Percentiles rank a stretch among this genome's conserved stretches.
Conservation (phyloP, 2,113 vertebrate genomes). For the Ptyas mucosa region DNA sequence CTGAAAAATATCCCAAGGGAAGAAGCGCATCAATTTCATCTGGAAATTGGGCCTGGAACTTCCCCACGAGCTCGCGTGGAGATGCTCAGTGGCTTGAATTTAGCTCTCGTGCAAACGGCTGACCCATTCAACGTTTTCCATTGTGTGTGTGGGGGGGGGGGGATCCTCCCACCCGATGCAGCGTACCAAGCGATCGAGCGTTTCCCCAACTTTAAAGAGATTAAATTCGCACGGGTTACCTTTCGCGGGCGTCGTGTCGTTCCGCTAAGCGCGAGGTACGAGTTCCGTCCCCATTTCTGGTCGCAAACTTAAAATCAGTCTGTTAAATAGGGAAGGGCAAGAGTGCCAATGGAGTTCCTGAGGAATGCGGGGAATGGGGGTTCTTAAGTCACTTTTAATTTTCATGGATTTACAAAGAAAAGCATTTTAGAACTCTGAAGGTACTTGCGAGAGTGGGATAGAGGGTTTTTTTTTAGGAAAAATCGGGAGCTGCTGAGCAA, state of each 20-base stretch:
- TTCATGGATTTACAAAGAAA: background rate
- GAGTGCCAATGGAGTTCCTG: background rate
- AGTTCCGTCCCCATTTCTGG: background rate
- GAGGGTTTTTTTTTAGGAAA: too few species aligned
- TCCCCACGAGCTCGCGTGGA: background rate
- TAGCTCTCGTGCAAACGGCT: background rate
- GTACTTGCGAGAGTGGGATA: background rate
- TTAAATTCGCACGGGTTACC: background rate
- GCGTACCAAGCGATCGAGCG: background rate
- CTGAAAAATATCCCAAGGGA: background rate
- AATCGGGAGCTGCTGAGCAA: too few species aligned
- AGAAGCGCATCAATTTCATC: background rate
- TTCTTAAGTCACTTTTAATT: background rate
- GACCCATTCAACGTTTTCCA: background rate
- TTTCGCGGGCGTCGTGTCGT: background rate
- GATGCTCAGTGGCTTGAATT: background rate
- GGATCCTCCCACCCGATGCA: too few species aligned
- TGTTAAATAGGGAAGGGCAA: background rate
- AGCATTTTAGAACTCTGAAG: background rate
- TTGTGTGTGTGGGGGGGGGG: too few species aligned
- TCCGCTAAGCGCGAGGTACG: background rate
- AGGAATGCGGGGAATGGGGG: too few species aligned
- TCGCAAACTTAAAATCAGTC: background rate
- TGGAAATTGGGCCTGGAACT: background rate
- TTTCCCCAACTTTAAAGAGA: background rate